A percentile compares a stretch with the other conserved stretches of the same genome.
These are phyloP conservation scores for Chascanopsetta lugubris DNA, from an alignment of 2,113 vertebrate species.

Conservation along the genomic window DNA sequence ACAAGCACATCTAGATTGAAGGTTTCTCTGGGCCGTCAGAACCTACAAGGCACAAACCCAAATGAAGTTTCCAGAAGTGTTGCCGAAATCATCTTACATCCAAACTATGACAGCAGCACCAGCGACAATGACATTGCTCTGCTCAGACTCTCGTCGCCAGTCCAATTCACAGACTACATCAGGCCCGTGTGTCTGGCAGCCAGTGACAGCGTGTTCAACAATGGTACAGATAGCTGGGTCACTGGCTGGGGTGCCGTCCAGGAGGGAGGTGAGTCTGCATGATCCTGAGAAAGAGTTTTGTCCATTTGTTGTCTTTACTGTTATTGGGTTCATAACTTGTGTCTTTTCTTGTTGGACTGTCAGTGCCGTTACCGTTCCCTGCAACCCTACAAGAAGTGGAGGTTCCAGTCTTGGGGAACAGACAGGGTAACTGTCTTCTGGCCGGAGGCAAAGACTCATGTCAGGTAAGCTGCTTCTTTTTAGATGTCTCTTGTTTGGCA, in stretches of 20 bases:
- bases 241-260: slow-evolving; percentile 84
- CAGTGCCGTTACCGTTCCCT: slow-evolving; percentile 52
- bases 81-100: slow-evolving; percentile 59
- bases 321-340: slow-evolving; percentile 62
- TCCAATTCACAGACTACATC: slow-evolving; percentile 77
- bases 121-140: slow-evolving; percentile 81
- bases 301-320: slow-evolving; percentile 28
- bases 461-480: neutral
- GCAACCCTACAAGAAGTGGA: slow-evolving; percentile 65
- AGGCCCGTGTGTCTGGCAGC: slow-evolving; percentile 83
- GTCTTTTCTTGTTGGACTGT: neutral
- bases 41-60: slow-evolving; percentile 17
- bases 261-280: slow-evolving; percentile 76
- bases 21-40: slow-evolving; percentile 27
- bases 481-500: neutral
- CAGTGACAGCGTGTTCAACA: slow-evolving; percentile 74
- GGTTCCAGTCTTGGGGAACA: slow-evolving; percentile 8
- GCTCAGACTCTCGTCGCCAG: slow-evolving; percentile 64
- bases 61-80: slow-evolving; percentile 33
- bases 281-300: slow-evolving; percentile 16
- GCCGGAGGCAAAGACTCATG: slow-evolving; percentile 15
- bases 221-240: slow-evolving; percentile 79
- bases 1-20: accelerated
- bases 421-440: slow-evolving; percentile 23
- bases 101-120: slow-evolving; percentile 54